Evolutionary conservation across 2,888 invertebrate species (phyloP), one percentile per base, ranked within the genome.

Genomic region (Caenorhabditis sinica): DNA sequence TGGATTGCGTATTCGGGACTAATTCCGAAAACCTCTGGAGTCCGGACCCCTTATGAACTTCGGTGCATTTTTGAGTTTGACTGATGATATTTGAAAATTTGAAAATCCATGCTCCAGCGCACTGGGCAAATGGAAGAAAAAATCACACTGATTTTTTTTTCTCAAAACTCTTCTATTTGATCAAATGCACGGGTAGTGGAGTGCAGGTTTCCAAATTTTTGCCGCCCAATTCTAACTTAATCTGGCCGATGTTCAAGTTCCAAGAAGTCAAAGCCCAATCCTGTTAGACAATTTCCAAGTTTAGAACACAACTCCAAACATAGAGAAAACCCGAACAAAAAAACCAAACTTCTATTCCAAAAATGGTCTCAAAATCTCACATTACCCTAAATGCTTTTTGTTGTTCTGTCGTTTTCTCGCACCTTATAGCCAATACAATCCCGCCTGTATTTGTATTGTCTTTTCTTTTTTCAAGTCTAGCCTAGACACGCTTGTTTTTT

Each of bases 401-500:
- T 69, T 56, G 56, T 56, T 69, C 69, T 69, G 56, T 56, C 51
- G 56, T 56, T 56, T 69, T 69, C 56, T 68, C 36, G 53, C 51
- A 68, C 68, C 53, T 63, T 40, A 20, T 36, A 20, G 43, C 25
- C 36, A 63, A 43, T 15, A 63, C 56, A 25, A 63, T 25, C 40
- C 53, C 49, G 68, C 20, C 36, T 51, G 49, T 69, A 56, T 69
- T 69, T 69, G 69, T 36, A 9, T 69, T 40, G 69, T 40, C 69
- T 69, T 56, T 40, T 56, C 36, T 36, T 53, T 53, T 30, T 69
- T 69, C 17, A 25, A 25, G 11, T 43, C 17, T 49, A 56, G 53
- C 45, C 65, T 65, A 65, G 65, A 65, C 65, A 69, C 56, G 68
- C 66, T 28, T 66, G 49, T 68, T 68, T 68, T 68, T 40, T 33